Evolutionary conservation across 2,888 invertebrate species (phyloP).

Genomic region (Periphyllus acericola): DNA sequence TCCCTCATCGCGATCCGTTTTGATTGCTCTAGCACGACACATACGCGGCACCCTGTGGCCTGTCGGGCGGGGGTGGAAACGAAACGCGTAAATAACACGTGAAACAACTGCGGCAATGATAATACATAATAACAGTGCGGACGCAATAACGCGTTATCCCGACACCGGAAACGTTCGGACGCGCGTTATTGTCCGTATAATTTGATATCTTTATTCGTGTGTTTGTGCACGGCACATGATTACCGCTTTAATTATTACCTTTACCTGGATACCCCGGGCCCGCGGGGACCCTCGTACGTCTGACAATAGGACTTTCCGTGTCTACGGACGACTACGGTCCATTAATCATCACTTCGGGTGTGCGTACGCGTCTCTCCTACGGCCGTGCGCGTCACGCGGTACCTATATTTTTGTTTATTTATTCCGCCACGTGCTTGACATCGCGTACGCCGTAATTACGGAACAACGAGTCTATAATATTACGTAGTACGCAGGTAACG

Average conservation of each 20-base stretch:
- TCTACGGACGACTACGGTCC: background rate
- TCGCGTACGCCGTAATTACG: too few species aligned
- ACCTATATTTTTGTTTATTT: too few species aligned
- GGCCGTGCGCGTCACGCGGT: too few species aligned
- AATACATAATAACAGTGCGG: background rate
- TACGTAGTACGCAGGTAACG: too few species aligned
- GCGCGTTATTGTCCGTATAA: conserved; percentile 27
- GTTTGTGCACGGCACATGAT: conserved; percentile 18
- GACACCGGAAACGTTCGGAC: conserved; percentile 37
- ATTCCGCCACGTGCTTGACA: too few species aligned
- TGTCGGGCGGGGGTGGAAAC: background rate
- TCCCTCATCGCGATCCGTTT: conserved; percentile 10
- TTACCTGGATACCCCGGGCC: background rate
- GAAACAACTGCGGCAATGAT: background rate
- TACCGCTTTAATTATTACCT: conserved; percentile 45
- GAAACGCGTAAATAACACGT: conserved; percentile 6
- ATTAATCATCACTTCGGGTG: conserved; percentile 33
- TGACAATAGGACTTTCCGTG: background rate
- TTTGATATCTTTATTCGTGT: conserved; percentile 54
- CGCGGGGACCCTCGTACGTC: background rate
- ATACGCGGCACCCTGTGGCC: background rate
- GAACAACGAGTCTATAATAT: too few species aligned
- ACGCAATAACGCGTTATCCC: background rate
- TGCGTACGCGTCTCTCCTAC: background rate
- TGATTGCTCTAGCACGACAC: background rate